Evolutionary conservation across 2,888 invertebrate species (phyloP).

Genomic region (Eledona agricola): DNA sequence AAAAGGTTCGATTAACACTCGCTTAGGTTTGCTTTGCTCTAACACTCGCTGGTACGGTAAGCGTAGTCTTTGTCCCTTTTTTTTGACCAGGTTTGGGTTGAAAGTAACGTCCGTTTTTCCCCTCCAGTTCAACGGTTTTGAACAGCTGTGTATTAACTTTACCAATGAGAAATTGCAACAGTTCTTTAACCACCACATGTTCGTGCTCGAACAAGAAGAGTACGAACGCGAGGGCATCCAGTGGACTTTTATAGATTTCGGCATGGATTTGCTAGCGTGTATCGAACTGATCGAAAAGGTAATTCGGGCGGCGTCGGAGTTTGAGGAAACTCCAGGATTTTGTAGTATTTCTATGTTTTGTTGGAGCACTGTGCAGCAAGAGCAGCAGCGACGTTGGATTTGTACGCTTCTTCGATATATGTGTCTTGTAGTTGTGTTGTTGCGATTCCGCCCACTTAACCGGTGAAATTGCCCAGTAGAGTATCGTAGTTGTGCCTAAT

Average conservation of each 20-base stretch:
- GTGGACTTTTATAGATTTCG: conserved; percentile 97
- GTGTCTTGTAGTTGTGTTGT: conserved; percentile 31
- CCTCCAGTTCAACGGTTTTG: conserved; percentile 90
- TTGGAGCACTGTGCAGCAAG: conserved; percentile 16
- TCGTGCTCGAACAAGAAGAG: conserved; percentile 96
- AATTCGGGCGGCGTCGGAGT: conserved; percentile 63
- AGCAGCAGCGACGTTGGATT: conserved; percentile 14
- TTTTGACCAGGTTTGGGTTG: conserved; percentile 3
- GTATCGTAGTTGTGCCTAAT: conserved; percentile 33
- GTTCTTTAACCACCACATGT: conserved; percentile 99
- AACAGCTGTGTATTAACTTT: conserved; percentile 98
- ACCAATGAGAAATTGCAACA: conserved; percentile 98
- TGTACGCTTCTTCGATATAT: conserved; percentile 25
- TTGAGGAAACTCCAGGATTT: conserved; percentile 10
- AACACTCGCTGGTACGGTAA: conserved; percentile 4
- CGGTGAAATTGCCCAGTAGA: conserved; percentile 40
- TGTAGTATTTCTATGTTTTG: conserved; percentile 14
- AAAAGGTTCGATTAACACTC: conserved; percentile 75
- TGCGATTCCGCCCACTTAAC: conserved; percentile 41
- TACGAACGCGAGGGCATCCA: conserved; percentile 94
- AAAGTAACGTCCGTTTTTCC: conserved; percentile 47
- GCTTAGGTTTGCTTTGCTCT: conserved; percentile 20
- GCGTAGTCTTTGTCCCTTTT: conserved; percentile 28
- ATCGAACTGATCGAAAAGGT: conserved; percentile 96
- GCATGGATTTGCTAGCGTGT: conserved; percentile 95